Conservation (phyloP, 2,113 vertebrate genomes). For the Egretta garzetta region DNA sequence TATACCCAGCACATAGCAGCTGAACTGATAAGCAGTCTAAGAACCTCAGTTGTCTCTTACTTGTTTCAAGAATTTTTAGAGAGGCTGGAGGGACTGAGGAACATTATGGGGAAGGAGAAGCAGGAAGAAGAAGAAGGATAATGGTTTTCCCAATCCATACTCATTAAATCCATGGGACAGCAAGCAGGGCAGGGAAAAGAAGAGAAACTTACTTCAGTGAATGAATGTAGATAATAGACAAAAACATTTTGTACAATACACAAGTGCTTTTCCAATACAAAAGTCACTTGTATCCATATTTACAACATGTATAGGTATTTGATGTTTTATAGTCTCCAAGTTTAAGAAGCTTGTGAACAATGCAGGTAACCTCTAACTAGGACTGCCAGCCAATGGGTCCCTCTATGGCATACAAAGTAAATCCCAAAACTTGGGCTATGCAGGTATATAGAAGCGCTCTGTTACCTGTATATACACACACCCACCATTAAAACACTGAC, state of each 20-base stretch:
- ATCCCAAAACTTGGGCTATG: neutral
- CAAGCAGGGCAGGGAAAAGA: neutral
- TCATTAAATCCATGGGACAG: neutral
- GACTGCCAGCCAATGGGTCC: neutral
- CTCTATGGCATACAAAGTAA: neutral
- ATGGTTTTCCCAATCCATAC: neutral
- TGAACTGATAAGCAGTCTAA: neutral
- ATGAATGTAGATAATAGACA: neutral
- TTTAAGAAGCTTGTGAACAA: neutral
- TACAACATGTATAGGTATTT: neutral
- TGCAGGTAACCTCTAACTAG: neutral
- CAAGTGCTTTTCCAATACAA: neutral
- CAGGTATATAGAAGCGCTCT: neutral
- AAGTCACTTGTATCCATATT: neutral
- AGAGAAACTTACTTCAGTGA: neutral
- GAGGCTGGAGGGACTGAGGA: neutral
- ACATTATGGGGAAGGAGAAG: neutral
- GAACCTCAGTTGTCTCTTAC: neutral
- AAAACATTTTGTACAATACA: neutral
- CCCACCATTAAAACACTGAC: neutral
- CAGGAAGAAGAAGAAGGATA: neutral
- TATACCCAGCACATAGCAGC: neutral
- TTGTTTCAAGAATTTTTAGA: neutral
- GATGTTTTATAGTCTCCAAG: neutral
- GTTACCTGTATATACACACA: neutral